A percentile compares a stretch with the other conserved stretches of the same genome.
phyloP scores from a whole-genome alignment of 2,797 vertebrate species.

The Clarias platycephalus region DNA sequence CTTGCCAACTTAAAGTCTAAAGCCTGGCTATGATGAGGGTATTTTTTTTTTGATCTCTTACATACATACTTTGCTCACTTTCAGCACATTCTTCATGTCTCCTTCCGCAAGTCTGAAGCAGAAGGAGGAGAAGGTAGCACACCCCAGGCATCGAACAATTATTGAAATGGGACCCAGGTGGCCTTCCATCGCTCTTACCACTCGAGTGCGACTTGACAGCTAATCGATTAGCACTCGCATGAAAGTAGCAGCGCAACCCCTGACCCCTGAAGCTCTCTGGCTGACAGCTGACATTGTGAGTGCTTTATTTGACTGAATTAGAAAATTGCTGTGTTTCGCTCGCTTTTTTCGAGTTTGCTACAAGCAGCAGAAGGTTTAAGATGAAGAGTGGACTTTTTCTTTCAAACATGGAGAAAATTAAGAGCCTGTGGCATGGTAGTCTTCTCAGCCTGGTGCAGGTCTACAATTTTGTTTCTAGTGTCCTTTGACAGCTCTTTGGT shows the following conservation, averaged over 20 bases:
- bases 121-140: slow-evolving; percentile 40
- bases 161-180: slow-evolving; percentile 81
- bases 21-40: neutral
- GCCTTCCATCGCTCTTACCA: slow-evolving; percentile 83
- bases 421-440: slow-evolving; percentile 15
- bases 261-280: slow-evolving; percentile 74
- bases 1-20: slow-evolving; percentile 5
- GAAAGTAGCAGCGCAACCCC: slow-evolving; percentile 66
- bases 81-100: slow-evolving; percentile 73
- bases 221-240: slow-evolving; percentile 79
- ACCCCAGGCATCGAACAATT: slow-evolving; percentile 83
- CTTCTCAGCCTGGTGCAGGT: too few species aligned
- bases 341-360: slow-evolving; percentile 1
- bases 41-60: slow-evolving; percentile 39
- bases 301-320: slow-evolving; percentile 64
- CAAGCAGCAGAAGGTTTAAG: slow-evolving; percentile 2
- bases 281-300: slow-evolving; percentile 76
- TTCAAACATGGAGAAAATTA: neutral
- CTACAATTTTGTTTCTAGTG: too few species aligned
- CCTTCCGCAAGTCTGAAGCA: slow-evolving; percentile 46
- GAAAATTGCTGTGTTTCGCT: slow-evolving; percentile 51
- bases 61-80: slow-evolving; percentile 65
- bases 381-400: slow-evolving; percentile 32
- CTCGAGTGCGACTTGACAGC: slow-evolving; percentile 71
- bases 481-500: too few species aligned